Percentiles rank a stretch among this genome's conserved stretches.
phyloP scores from a whole-genome alignment of 2,797 vertebrate genomes.

The Anas acuta region DNA sequence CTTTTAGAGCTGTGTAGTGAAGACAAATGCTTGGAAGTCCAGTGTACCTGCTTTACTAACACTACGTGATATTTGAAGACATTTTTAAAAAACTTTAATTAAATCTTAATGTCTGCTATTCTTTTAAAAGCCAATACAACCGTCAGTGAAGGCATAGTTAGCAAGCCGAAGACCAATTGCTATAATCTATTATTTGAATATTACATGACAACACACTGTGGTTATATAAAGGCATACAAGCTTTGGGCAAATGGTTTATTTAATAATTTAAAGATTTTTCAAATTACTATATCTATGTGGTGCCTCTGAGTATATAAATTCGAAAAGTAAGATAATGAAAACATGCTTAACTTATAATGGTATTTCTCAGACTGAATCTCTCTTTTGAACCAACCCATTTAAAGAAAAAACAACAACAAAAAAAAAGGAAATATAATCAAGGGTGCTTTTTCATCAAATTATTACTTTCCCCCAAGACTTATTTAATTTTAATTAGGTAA shows the following conservation, averaged over 20 bases:
- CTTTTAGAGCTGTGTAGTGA: not conserved
- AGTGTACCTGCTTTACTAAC: not conserved
- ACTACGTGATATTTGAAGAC: not conserved
- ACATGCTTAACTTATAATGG: not conserved
- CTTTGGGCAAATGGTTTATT: constrained; percentile 34
- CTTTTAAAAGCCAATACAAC: not conserved
- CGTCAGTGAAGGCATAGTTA: not conserved
- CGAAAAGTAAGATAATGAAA: constrained; percentile 39
- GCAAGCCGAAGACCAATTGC: not conserved
- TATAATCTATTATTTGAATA: constrained; percentile 32
- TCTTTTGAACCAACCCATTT: constrained; percentile 8
- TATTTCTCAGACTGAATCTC: not conserved
- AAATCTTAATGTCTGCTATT: not conserved
- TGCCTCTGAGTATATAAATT: constrained; percentile 14
- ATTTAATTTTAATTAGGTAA: constrained; percentile 64
- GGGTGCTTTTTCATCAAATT: not conserved
- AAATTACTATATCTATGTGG: not conserved
- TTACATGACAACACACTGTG: not conserved
- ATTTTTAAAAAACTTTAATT: not conserved
- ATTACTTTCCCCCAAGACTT: constrained; percentile 48
- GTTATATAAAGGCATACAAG: not conserved
- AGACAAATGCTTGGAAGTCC: not conserved
- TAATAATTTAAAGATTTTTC: constrained; percentile 44
- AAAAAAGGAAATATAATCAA: not conserved
- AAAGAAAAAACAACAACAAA: not conserved